A percentile compares a stretch with the other conserved stretches of the same genome.
Conservation (phyloP, 2,888 invertebrate species). For the Diarsia brunnea region DNA sequence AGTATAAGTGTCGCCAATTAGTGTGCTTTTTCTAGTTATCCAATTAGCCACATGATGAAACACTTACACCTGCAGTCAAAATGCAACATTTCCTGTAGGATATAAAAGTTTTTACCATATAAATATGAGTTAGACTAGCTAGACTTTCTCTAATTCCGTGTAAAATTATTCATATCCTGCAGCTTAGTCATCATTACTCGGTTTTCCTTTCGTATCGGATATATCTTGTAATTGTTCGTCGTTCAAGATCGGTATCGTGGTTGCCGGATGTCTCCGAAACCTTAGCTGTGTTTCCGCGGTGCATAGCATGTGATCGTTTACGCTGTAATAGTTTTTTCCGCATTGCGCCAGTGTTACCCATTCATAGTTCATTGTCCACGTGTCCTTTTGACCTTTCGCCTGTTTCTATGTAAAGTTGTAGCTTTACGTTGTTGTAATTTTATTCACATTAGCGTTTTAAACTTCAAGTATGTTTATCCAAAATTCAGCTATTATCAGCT, state of each 20-base stretch:
- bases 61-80: neutral
- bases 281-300: slow-evolving; percentile 66
- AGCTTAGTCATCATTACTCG: slow-evolving; percentile 7
- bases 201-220: slow-evolving; percentile 31
- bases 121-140: neutral
- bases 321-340: slow-evolving; percentile 63
- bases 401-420: neutral
- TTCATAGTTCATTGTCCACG: slow-evolving; percentile 62
- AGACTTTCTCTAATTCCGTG: slow-evolving; percentile 1
- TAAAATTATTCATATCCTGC: neutral
- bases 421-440: neutral
- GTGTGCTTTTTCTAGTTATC: neutral
- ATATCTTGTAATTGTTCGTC: slow-evolving; percentile 32
- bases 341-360: slow-evolving; percentile 70
- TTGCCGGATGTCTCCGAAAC: slow-evolving; percentile 60
- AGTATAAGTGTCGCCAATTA: slow-evolving; percentile 19
- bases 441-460: neutral
- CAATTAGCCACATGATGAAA: neutral
- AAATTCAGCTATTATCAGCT: neutral
- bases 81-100: neutral
- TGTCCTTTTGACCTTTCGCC: slow-evolving; percentile 44
- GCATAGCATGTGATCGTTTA: slow-evolving; percentile 62
- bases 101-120: neutral
- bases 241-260: slow-evolving; percentile 37
- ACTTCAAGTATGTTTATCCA: neutral